Base-by-base conservation (phyloP, 2,888 invertebrate species). In the Aphodius sticticus region DNA sequence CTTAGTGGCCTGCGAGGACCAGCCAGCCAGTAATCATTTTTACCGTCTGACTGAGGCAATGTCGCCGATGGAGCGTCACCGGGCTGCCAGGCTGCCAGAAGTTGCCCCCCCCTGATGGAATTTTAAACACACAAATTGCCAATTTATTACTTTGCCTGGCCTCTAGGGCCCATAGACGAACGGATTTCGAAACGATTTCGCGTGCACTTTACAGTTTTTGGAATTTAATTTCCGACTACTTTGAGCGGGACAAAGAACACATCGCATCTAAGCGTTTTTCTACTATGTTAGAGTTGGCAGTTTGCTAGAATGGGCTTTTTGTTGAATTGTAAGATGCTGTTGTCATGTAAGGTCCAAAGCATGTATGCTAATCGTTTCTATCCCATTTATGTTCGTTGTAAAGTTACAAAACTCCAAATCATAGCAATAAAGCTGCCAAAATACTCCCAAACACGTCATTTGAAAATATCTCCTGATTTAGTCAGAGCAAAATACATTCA, bases 1-100 rank as follows among this genome's bases (percentile, higher is more conserved):
- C 83, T 83, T 85, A 84, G 85, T 85, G 84, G 85, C 84, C 84
- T 85, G 85, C 83, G 84, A 85, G 82, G 53, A 53, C 53, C 83
- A 84, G 84, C 85, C 85, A 85, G 84, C 83, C 85, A 84, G 84
- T 86, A 87, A 86, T 86, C 86, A 85, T 86, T 85, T 86, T 84
- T 83, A 84, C 83, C 83, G 83, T 82, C 84, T 53, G 82, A 83
- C 85, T 37, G 53, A 53, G 53, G 69, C 77, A 77, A 38, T 77
- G 80, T 26, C 80, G 36, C 69, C 77, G 74, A 74, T 75, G 77
- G 76, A 77, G 72, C 69, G 16, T 38, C 78, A 71, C 74, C 77
- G 16, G 12, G 74, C 76, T 70, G 71, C 71, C 77, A 71, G 74
- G 85, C 85, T 86, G 83, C 85, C 82, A 26, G 82, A 81, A 84